phyloP scores from a whole-genome alignment of 1,140 invertebrate species.

The Aphidius gifuensis region DNA sequence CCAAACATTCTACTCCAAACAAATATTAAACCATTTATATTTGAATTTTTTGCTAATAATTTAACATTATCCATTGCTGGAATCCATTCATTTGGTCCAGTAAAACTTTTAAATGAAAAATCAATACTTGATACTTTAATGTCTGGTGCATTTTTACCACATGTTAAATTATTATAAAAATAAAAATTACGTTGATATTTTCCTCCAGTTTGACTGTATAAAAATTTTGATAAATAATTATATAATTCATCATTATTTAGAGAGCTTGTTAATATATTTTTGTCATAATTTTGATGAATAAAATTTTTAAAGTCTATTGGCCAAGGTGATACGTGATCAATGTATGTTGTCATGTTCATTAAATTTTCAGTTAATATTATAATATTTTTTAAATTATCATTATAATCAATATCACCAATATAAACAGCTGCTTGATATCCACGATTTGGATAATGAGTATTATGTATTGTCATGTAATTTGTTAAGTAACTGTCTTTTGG shows the following conservation, averaged over 20 bases:
- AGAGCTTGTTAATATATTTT: constrained; percentile 36
- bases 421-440: constrained; percentile 67
- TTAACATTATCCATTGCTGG: constrained; percentile 71
- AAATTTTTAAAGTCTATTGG: constrained; percentile 62
- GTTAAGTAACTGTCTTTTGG: constrained; percentile 68
- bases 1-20: constrained; percentile 70
- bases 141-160: constrained; percentile 59
- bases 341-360: constrained; percentile 52
- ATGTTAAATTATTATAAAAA: constrained; percentile 61
- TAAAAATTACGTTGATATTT: constrained; percentile 68
- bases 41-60: constrained; percentile 53
- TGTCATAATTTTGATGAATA: constrained; percentile 52
- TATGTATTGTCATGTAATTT: constrained; percentile 58
- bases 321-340: constrained; percentile 64
- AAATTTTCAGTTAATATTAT: constrained; percentile 57
- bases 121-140: constrained; percentile 61
- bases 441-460: constrained; percentile 62
- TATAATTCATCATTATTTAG: constrained; percentile 59
- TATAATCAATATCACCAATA: constrained; percentile 67
- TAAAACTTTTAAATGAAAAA: constrained; percentile 62
- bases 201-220: constrained; percentile 66
- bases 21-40: constrained; percentile 61
- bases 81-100: constrained; percentile 64
- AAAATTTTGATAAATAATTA: constrained; percentile 66
- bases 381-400: constrained; percentile 62